phyloP scores from a whole-genome alignment of 2,113 vertebrate genomes.

The Cnemophilus loriae region DNA sequence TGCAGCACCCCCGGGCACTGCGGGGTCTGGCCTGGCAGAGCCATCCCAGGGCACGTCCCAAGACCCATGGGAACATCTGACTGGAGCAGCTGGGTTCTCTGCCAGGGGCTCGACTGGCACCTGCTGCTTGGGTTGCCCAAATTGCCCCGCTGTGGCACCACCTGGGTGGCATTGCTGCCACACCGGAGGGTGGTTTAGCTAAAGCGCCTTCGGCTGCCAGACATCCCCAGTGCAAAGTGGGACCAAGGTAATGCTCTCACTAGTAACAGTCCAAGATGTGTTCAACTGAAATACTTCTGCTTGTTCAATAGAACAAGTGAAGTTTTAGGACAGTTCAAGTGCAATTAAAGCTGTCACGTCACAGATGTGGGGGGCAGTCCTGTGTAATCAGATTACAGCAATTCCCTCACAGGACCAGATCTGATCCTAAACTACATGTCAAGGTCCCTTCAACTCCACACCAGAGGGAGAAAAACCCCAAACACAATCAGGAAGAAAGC shows the following conservation, averaged over 20 bases:
- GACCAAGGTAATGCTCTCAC: not conserved
- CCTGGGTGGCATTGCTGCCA: not conserved
- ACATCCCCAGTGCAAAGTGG: not conserved
- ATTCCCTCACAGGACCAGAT: not conserved
- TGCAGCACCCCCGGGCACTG: fast-evolving
- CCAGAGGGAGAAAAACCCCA: not conserved
- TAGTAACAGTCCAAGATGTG: not conserved
- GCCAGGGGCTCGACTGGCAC: not conserved
- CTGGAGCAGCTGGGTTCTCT: fast-evolving
- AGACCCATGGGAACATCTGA: fast-evolving
- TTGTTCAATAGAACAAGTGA: not conserved
- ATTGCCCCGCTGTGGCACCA: fast-evolving
- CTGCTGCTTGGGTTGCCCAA: not conserved
- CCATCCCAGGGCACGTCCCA: not conserved
- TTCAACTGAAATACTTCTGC: not conserved
- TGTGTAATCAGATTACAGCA: not conserved
- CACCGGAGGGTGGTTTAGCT: not conserved
- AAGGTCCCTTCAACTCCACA: conserved; percentile 20
- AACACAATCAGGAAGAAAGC: conserved; percentile 37
- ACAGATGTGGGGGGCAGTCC: not conserved
- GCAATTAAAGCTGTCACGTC: not conserved
- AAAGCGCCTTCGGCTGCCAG: not conserved
- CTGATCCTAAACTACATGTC: not conserved
- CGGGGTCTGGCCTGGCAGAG: not conserved
- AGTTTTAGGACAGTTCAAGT: not conserved